phyloP scores from a whole-genome alignment of 2,113 vertebrate genomes.

The Onychostoma macrolepis region DNA sequence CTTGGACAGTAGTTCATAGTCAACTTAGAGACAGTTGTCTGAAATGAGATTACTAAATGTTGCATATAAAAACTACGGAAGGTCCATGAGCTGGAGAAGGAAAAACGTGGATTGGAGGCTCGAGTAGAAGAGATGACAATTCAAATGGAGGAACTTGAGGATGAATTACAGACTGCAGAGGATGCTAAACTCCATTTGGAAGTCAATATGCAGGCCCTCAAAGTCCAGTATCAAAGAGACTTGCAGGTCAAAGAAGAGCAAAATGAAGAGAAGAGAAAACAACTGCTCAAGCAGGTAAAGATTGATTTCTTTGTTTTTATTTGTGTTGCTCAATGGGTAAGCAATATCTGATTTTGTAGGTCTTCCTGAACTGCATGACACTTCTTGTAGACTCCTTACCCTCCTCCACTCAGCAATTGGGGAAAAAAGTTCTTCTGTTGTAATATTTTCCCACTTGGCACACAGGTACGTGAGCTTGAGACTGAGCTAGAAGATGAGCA shows the following conservation, averaged over 20 bases:
- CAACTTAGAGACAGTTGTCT: not conserved
- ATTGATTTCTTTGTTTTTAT: not conserved
- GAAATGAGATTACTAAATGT: not conserved
- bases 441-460: not conserved
- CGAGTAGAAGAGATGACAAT: conserved; percentile 91
- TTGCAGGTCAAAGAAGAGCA: conserved; percentile 87
- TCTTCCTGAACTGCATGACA: not conserved
- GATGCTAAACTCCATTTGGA: conserved; percentile 92
- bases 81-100: conserved; percentile 95
- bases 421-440: not conserved
- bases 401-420: not conserved
- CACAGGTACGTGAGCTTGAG: conserved; percentile 90
- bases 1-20: not conserved
- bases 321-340: not conserved
- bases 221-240: conserved; percentile 88
- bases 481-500: conserved; percentile 91
- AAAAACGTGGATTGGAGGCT: conserved; percentile 87
- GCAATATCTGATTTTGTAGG: not conserved
- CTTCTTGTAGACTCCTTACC: not conserved
- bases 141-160: conserved; percentile 93
- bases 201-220: conserved; percentile 91
- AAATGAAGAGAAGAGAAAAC: conserved; percentile 89
- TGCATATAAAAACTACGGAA: conserved; percentile 58
- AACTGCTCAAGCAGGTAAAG: conserved; percentile 89
- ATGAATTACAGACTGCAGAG: conserved; percentile 91